Percentiles rank a stretch among this genome's conserved stretches.
phyloP scores from a whole-genome alignment of 2,888 invertebrate genomes.

The Diploptera punctata region DNA sequence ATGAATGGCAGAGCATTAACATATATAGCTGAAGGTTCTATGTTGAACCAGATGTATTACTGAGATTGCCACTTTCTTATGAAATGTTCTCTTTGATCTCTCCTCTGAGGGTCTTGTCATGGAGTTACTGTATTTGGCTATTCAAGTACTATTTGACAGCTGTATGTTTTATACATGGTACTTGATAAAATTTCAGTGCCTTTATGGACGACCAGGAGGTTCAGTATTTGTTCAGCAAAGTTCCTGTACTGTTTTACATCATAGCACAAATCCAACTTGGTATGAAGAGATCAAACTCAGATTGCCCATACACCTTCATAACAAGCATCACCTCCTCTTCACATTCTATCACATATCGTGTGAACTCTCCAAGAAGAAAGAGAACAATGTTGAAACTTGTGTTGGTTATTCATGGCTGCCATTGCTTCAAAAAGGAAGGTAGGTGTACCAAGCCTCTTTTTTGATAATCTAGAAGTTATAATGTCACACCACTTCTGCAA shows the following conservation, averaged over 20 bases:
- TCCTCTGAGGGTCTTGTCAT: too few species aligned
- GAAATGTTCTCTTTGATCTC: too few species aligned
- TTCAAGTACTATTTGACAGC: too few species aligned
- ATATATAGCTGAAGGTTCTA: too few species aligned
- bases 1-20: too few species aligned
- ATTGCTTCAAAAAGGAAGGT: conserved; percentile 78
- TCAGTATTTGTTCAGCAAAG: conserved; percentile 67
- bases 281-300: conserved; percentile 93
- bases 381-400: conserved; percentile 78
- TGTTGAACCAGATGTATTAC: too few species aligned
- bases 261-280: conserved; percentile 88
- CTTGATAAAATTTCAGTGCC: conserved; percentile 73
- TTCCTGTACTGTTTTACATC: conserved; percentile 82
- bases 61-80: too few species aligned
- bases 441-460: conserved; percentile 39
- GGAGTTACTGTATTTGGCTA: too few species aligned
- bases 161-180: too few species aligned
- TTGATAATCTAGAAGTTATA: not conserved
- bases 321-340: conserved; percentile 91
- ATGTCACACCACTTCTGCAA: too few species aligned
- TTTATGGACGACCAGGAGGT: conserved; percentile 75
- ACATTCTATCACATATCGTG: conserved; percentile 97
- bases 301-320: conserved; percentile 83
- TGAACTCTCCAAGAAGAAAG: conserved; percentile 78
- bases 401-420: conserved; percentile 97